These are phyloP conservation scores for Tachuris rubrigastra DNA, from an alignment of 2,113 vertebrate genomes.

Conservation along the genomic window DNA sequence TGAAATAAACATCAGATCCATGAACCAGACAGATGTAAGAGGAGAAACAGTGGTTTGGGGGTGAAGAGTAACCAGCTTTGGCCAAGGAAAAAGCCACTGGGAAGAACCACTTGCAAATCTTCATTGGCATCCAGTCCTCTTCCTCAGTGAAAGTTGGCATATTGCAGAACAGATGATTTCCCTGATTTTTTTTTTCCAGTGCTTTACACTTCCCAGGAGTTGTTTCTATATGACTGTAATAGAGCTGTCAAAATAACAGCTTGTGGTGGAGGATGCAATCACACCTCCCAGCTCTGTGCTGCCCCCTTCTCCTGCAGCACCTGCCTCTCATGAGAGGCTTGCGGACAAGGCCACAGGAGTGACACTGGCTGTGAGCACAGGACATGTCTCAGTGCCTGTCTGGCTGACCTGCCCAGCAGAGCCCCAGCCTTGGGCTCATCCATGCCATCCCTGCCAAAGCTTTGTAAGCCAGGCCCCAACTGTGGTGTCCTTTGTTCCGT, in stretches of 20 bases:
- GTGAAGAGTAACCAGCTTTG: background rate
- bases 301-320: background rate
- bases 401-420: background rate
- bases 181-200: background rate
- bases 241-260: slow-evolving; percentile 67
- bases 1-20: background rate
- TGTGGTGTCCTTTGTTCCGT: background rate
- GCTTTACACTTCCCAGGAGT: slow-evolving; percentile 59
- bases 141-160: slow-evolving; percentile 19
- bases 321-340: background rate
- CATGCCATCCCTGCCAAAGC: background rate
- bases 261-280: background rate
- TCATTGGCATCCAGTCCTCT: background rate
- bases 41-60: background rate
- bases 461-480: background rate
- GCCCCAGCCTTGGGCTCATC: background rate
- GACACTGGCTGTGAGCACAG: background rate
- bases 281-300: background rate
- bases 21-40: background rate
- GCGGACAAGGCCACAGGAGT: background rate
- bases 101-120: background rate
- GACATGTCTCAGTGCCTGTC: background rate
- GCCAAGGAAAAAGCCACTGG: background rate
- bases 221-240: slow-evolving; percentile 47
- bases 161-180: slow-evolving; percentile 47